Base-by-base conservation (phyloP, 2,888 invertebrate species). In the Tenthredo mesomela region DNA sequence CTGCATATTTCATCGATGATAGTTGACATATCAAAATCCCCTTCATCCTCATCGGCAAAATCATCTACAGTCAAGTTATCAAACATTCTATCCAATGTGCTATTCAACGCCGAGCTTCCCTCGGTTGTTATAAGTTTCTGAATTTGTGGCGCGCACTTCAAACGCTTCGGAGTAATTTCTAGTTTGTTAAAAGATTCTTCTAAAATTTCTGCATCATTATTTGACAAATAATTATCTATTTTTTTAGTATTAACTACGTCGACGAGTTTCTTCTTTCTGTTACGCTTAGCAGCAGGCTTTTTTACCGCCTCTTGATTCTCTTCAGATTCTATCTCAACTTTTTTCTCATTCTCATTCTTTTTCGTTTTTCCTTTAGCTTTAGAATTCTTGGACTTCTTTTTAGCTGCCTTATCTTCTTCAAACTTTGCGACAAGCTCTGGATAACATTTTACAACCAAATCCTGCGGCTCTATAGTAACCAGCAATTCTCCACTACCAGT, bases 401-500 rank as follows among this genome's bases (percentile, higher is more conserved):
- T 94, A 88, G 86, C 91, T 94, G 92, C 95, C 95, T 86, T 95
- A 95, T 47, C 94, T 93, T 94, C 94, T 87, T 96, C 94, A 88
- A 94, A 96, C 2, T 90, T 90, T 75, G 95, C 93, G 0, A 96
- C 96, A 84, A 97, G 85, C 1, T 95, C 93, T 29, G 96, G 95
- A 92, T 96, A 97, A 77, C 95, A 95, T 87, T 93, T 92, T 54
- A 94, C 93, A 88, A 97, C 94, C 29, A 96, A 92, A 86, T 95
- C 93, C 91, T 96, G 95, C 0, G 97, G 96, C 91, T 97, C 97
- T 40, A 96, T 94, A 0, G 96, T 96, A 0, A 95, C 95, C 95
- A 95, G 96, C 0, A 95, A 93, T 47, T 94, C 93, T 50, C 94
- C 93, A n/a, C n/a, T n/a, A n/a, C 10, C 93, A 15, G 87, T 85